Conservation (phyloP, 1,140 invertebrate species). For the Onthophagus taurus region DNA sequence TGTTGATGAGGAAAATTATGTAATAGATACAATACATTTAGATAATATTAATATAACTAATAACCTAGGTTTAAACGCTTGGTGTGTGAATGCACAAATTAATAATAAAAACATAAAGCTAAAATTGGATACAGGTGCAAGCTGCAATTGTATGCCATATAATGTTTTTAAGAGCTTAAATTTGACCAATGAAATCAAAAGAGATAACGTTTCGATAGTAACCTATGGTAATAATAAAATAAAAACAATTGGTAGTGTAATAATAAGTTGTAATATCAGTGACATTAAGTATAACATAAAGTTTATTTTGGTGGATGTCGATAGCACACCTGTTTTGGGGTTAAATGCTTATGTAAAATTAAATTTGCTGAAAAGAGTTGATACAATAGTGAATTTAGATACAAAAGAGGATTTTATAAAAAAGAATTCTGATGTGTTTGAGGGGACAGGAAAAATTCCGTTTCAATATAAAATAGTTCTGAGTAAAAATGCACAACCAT, state of each 20-base stretch:
- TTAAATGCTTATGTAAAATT: slow-evolving; percentile 6
- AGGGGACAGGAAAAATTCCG: slow-evolving; percentile 3
- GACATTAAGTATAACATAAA: slow-evolving; percentile 3
- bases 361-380: slow-evolving; percentile 5
- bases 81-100: not conserved
- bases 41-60: not conserved
- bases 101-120: slow-evolving; percentile 4
- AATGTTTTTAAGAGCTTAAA: slow-evolving; percentile 8
- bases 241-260: not conserved
- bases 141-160: slow-evolving; percentile 12
- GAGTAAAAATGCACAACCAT: slow-evolving; percentile 2
- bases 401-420: slow-evolving; percentile 10
- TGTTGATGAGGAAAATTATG: too few relatives aligned
- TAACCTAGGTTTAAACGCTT: not conserved
- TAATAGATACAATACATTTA: too few relatives aligned
- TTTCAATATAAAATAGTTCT: slow-evolving; percentile 11
- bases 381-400: slow-evolving; percentile 3
- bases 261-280: slow-evolving; percentile 1
- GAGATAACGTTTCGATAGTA: not conserved
- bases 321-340: slow-evolving; percentile 5
- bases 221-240: slow-evolving; percentile 17
- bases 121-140: slow-evolving; percentile 15
- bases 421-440: slow-evolving; percentile 1
- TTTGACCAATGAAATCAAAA: slow-evolving; percentile 6
- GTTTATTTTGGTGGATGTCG: slow-evolving; percentile 4